Conservation (phyloP, 92 coral and sea anemone genomes). For the Palythoa grandiflora region DNA sequence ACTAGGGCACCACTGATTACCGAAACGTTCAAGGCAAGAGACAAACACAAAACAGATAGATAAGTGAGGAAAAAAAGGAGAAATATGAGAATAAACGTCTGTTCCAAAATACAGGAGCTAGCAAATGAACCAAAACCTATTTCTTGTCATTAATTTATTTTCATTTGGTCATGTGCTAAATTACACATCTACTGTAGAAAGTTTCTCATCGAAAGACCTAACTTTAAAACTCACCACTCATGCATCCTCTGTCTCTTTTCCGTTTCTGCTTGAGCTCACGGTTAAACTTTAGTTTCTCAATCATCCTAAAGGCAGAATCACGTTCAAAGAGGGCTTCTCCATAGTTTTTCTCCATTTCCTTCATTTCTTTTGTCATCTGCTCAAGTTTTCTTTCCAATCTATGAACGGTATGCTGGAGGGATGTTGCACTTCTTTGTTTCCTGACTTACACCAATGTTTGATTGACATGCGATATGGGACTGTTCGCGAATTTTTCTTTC, state of each 20-base stretch:
- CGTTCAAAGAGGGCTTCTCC: conserved; percentile 39
- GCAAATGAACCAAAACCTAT: too few relatives aligned
- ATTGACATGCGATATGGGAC: background rate
- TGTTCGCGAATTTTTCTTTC: background rate
- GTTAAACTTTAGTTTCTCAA: background rate
- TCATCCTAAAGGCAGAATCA: background rate
- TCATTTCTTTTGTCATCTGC: background rate
- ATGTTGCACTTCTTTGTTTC: background rate
- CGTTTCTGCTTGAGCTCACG: conserved; percentile 22
- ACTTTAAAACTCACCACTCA: background rate
- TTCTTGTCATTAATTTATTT: background rate
- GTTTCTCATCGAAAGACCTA: background rate
- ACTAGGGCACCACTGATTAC: too few relatives aligned
- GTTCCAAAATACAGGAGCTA: too few relatives aligned
- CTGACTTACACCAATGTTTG: background rate
- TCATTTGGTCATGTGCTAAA: background rate
- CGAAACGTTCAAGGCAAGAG: too few relatives aligned
- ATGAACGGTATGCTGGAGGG: background rate
- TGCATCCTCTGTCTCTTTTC: background rate
- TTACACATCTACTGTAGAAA: background rate
- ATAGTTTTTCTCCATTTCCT: conserved; percentile 17
- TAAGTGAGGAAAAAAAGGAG: too few relatives aligned
- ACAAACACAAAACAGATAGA: too few relatives aligned
- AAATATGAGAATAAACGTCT: too few relatives aligned
- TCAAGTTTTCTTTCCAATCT: conserved; percentile 4